phyloP scores from a whole-genome alignment of 2,113 vertebrate species.

The Erpornis zantholeuca region DNA sequence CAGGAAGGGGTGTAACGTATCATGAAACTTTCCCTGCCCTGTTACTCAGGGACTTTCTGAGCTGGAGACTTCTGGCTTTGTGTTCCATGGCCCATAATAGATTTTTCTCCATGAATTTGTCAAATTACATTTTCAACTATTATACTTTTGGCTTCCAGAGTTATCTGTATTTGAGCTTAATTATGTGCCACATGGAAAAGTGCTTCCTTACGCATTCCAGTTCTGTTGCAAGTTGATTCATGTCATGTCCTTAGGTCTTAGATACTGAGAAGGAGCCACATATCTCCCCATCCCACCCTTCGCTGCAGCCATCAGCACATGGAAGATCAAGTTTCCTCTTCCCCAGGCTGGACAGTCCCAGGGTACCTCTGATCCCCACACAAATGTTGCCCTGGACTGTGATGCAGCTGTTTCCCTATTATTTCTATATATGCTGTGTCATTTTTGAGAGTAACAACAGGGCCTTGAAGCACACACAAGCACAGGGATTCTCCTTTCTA shows the following conservation, averaged over 20 bases:
- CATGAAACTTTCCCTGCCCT: background rate
- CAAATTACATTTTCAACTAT: background rate
- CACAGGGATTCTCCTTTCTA: background rate
- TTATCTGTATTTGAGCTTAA: constrained; percentile 21
- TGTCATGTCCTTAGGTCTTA: background rate
- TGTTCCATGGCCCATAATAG: background rate
- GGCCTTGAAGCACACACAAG: background rate
- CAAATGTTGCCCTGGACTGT: background rate
- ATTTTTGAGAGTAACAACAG: background rate
- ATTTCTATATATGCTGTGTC: background rate
- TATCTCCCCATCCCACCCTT: background rate
- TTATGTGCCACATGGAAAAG: constrained; percentile 1
- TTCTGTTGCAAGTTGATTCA: background rate
- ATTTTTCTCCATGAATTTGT: background rate
- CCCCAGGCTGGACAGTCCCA: background rate
- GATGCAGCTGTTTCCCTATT: background rate
- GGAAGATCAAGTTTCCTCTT: background rate
- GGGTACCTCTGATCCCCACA: background rate
- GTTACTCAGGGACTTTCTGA: background rate
- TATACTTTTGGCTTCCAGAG: background rate
- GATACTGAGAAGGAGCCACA: background rate
- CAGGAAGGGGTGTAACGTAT: background rate
- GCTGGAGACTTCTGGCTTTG: background rate
- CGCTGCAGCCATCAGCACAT: background rate
- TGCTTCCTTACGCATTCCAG: background rate